phyloP scores from a whole-genome alignment of 2,113 vertebrate species.

The Eira barbara region DNA sequence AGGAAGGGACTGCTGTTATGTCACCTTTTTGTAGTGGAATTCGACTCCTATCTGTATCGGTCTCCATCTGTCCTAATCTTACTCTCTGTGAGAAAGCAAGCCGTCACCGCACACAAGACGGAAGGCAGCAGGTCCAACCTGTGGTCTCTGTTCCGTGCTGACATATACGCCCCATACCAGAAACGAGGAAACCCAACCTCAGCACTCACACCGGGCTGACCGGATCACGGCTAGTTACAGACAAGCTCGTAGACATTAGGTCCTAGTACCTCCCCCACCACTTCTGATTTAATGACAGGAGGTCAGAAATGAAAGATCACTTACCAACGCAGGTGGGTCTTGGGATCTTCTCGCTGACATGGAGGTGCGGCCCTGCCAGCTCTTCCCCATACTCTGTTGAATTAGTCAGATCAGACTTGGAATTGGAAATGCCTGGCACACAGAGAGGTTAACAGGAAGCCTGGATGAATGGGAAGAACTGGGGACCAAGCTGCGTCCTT shows the following conservation, averaged over 20 bases:
- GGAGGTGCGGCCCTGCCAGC: not conserved
- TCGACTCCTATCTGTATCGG: not conserved
- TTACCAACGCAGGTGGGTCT: constrained; percentile 35
- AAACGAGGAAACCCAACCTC: not conserved
- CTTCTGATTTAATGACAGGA: not conserved
- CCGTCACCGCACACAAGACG: not conserved
- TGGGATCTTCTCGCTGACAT: not conserved
- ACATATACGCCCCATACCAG: not conserved
- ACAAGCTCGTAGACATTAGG: not conserved
- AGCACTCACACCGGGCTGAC: not conserved
- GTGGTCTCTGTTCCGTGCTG: not conserved
- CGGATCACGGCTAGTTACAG: not conserved
- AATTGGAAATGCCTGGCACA: constrained; percentile 35
- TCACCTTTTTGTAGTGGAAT: not conserved
- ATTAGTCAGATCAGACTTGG: constrained; percentile 37
- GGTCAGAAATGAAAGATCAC: not conserved
- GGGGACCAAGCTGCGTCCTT: not conserved
- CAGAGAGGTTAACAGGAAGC: not conserved
- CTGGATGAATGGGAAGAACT: not conserved
- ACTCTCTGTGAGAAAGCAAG: not conserved
- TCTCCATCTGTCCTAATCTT: not conserved
- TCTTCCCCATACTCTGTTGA: constrained; percentile 17
- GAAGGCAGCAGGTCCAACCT: not conserved
- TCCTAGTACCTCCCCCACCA: not conserved
- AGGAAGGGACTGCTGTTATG: not conserved